These are phyloP conservation scores for Crenuchus spilurus DNA, from an alignment of 2,797 vertebrate species.

Conservation along the genomic window DNA sequence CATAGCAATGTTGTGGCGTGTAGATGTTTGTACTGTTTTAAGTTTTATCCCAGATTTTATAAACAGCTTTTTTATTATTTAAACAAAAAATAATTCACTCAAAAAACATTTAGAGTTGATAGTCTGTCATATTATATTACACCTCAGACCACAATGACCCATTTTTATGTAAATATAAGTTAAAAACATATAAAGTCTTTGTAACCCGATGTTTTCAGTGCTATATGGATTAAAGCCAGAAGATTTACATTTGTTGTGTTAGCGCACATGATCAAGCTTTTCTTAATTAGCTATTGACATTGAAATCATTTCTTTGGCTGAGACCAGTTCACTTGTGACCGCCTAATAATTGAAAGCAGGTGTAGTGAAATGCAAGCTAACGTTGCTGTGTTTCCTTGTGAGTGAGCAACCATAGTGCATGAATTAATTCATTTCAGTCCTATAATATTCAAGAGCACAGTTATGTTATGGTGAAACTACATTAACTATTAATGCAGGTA, in stretches of 20 bases:
- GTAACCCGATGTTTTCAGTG: too few species aligned
- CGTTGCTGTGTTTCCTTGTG: neutral
- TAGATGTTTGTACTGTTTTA: too few species aligned
- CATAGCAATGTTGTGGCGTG: too few species aligned
- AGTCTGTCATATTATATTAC: too few species aligned
- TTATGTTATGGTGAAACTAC: neutral
- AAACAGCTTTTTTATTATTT: too few species aligned
- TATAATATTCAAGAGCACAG: neutral
- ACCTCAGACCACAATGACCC: too few species aligned
- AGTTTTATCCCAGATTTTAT: too few species aligned
- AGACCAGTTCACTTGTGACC: constrained; percentile 1
- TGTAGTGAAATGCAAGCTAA: neutral
- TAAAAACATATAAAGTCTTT: too few species aligned
- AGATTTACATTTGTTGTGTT: neutral
- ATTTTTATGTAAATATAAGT: neutral
- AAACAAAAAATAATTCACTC: too few species aligned
- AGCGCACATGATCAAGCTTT: neutral
- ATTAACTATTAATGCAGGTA: neutral
- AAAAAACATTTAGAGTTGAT: too few species aligned
- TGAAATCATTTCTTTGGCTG: neutral
- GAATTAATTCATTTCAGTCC: neutral
- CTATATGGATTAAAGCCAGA: neutral
- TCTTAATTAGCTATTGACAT: constrained; percentile 13
- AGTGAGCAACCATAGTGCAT: neutral
- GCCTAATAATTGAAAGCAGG: constrained; percentile 1